Percentiles rank a stretch among this genome's conserved stretches.
Conservation (phyloP, 2,797 vertebrate species). For the Cynopterus sphinx region DNA sequence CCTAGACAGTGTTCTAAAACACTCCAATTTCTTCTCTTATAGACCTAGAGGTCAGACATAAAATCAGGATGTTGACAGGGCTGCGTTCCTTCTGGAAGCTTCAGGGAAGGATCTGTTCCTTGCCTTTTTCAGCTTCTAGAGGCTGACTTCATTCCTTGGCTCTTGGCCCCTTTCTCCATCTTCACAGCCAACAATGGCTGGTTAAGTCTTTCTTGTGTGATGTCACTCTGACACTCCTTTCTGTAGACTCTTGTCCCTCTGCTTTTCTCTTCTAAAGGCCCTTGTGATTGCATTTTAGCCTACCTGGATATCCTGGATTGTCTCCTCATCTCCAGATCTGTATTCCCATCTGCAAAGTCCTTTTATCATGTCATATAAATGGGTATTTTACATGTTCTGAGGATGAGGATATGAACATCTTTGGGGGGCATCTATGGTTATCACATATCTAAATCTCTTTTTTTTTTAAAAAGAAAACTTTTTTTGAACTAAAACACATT, state of each 20-base stretch:
- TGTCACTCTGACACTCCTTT: background rate
- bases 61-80: background rate
- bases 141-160: background rate
- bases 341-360: background rate
- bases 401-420: background rate
- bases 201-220: background rate
- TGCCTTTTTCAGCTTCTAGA: background rate
- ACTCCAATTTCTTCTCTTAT: background rate
- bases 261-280: background rate
- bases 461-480: background rate
- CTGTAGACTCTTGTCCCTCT: background rate
- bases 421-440: background rate
- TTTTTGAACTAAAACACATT: background rate
- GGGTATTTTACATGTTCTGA: background rate
- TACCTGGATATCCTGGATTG: background rate
- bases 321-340: background rate
- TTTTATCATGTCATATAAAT: background rate
- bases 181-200: background rate
- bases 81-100: background rate
- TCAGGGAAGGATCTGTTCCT: background rate
- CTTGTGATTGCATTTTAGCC: background rate
- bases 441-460: background rate
- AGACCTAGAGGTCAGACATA: background rate
- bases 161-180: background rate
- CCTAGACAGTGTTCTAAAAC: background rate